These are phyloP conservation scores for Drosophila cardini DNA, from an alignment of 1,140 invertebrate species.

Conservation along the genomic window DNA sequence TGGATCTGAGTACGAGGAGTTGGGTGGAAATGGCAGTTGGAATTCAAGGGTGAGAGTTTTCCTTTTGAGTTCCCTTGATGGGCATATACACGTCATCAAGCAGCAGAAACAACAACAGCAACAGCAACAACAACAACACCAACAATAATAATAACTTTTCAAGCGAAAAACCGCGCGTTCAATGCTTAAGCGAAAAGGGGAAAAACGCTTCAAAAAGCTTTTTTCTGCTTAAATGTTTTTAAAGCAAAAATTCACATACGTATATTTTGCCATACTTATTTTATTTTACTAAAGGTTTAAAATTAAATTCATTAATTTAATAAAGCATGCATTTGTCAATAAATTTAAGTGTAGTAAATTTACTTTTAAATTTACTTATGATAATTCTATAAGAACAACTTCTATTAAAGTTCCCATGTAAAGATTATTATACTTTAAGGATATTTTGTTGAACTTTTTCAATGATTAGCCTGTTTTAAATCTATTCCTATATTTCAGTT, in stretches of 20 bases:
- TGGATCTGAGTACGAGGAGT: slow-evolving; percentile 17
- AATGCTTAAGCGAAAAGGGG: background rate
- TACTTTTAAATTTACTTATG: no score
- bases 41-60: slow-evolving; percentile 12
- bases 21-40: background rate
- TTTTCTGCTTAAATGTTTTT: slow-evolving; percentile 23
- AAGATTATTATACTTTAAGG: no score
- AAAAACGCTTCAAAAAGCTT: slow-evolving; percentile 13
- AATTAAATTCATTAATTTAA: no score
- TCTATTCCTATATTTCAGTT: no score
- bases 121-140: slow-evolving; percentile 11
- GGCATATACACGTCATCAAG: slow-evolving; percentile 53
- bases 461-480: no score
- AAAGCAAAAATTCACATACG: slow-evolving; percentile 8
- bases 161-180: slow-evolving; percentile 52
- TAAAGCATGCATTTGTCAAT: no score
- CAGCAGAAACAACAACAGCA: slow-evolving; percentile 44
- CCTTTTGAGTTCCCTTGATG: slow-evolving; percentile 28
- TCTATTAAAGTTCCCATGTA: no score
- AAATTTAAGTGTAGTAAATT: no score
- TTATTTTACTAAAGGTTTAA: no score
- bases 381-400: no score
- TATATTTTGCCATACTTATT: no score
- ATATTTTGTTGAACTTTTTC: no score
- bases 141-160: slow-evolving; percentile 30